phyloP scores from a whole-genome alignment of 2,113 vertebrate species.

The Lepisosteus oculatus region DNA sequence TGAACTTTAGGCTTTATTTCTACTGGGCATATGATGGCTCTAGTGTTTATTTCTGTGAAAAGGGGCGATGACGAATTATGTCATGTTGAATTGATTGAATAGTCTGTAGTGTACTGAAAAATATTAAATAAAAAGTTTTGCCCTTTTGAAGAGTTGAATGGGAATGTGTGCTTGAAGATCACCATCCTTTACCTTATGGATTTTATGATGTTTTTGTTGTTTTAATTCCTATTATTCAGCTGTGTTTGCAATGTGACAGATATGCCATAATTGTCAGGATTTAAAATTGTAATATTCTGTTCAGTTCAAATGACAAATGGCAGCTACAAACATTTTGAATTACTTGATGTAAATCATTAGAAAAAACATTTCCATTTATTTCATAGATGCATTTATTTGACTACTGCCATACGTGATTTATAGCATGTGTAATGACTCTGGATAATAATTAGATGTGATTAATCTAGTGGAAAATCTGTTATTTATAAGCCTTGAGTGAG shows the following conservation, averaged over 20 bases:
- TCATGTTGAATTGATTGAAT: no score
- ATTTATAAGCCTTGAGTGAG: not conserved
- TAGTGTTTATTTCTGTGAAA: no score
- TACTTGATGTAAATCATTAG: not conserved
- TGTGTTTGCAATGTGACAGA: no score
- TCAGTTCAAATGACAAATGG: not conserved
- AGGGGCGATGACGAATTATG: no score
- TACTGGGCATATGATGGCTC: no score
- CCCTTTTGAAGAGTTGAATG: no score
- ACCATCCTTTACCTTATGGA: no score
- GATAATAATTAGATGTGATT: not conserved
- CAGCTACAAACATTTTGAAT: slow-evolving; percentile 3
- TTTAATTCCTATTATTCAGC: not conserved
- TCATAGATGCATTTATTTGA: not conserved
- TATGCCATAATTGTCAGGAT: no score
- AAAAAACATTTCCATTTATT: not conserved
- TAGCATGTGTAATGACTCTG: not conserved
- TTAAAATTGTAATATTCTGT: not conserved
- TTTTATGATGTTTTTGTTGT: not conserved
- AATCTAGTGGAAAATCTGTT: not conserved
- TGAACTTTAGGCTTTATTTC: no score
- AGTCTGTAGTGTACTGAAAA: no score
- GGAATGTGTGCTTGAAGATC: no score
- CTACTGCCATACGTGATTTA: not conserved
- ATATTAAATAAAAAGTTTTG: no score